Conservation (phyloP, 1,140 invertebrate genomes). For the Prorops nasuta region DNA sequence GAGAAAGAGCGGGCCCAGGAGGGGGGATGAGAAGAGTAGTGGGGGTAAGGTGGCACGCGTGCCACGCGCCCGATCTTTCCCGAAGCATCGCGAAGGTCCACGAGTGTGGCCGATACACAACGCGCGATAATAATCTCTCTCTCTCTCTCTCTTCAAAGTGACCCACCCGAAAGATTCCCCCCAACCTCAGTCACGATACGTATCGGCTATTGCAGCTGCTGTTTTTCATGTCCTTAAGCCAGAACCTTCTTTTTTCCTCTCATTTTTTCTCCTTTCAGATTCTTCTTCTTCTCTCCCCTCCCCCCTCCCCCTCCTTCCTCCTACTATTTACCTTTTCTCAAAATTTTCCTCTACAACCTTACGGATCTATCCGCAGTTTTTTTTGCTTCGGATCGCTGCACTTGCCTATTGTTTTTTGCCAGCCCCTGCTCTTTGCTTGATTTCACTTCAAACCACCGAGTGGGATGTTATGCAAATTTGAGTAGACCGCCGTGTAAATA, state of each 20-base stretch:
- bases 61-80: constrained; percentile 46
- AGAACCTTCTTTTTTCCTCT: constrained; percentile 32
- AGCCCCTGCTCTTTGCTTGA: no score
- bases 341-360: no score
- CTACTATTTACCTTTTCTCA: no score
- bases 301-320: neutral
- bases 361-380: no score
- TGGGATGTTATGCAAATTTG: no score
- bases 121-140: constrained; percentile 48
- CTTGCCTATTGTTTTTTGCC: no score
- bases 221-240: constrained; percentile 36
- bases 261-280: constrained; percentile 20
- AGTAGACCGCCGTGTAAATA: no score
- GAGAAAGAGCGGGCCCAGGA: no score
- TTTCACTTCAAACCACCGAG: no score
- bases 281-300: constrained; percentile 7
- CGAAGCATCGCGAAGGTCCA: constrained; percentile 25
- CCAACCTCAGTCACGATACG: constrained; percentile 39
- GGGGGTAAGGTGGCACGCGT: constrained; percentile 38
- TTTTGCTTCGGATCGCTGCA: no score
- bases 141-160: constrained; percentile 26
- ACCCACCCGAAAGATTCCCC: constrained; percentile 22
- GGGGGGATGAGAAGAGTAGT: no score
- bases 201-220: constrained; percentile 54
- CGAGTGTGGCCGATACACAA: constrained; percentile 32